phyloP scores from a whole-genome alignment of 2,888 invertebrate species.

The Conistra vaccinii region DNA sequence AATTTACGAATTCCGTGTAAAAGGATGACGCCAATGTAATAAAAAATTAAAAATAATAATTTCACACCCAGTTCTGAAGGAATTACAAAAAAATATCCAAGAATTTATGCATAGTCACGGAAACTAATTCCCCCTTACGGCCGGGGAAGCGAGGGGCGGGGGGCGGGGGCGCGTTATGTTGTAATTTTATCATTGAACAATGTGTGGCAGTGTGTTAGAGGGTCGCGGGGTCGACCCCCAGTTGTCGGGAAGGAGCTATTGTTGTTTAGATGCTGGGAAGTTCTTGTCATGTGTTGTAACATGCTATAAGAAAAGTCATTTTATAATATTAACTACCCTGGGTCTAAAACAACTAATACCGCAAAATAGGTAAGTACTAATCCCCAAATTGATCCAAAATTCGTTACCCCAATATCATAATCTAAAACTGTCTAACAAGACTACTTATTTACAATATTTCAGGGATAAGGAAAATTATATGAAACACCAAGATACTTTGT shows the following conservation, averaged over 20 bases:
- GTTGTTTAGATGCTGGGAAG: conserved; percentile 9
- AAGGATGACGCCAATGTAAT: not conserved
- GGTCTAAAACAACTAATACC: too few relatives aligned
- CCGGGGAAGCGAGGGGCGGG: not conserved
- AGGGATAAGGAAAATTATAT: too few relatives aligned
- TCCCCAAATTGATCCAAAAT: too few relatives aligned
- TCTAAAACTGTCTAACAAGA: too few relatives aligned
- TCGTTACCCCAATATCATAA: too few relatives aligned
- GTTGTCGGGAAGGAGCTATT: conserved; percentile 6
- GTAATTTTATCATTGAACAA: conserved; percentile 32
- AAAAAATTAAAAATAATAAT: not conserved
- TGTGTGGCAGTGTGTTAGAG: conserved; percentile 57
- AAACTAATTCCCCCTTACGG: conserved; percentile 39
- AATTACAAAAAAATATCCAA: not conserved
- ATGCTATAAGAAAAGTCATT: too few relatives aligned
- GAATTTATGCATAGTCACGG: conserved; percentile 51
- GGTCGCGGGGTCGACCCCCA: conserved; percentile 38
- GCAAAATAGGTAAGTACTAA: too few relatives aligned
- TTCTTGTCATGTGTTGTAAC: not conserved
- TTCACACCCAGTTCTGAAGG: not conserved
- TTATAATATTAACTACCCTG: too few relatives aligned
- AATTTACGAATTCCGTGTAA: not conserved
- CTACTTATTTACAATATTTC: too few relatives aligned
- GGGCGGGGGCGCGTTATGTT: not conserved
- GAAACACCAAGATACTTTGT: too few relatives aligned